Base-by-base conservation (phyloP, 2,113 vertebrate genomes). In the Varanus komodoensis region DNA sequence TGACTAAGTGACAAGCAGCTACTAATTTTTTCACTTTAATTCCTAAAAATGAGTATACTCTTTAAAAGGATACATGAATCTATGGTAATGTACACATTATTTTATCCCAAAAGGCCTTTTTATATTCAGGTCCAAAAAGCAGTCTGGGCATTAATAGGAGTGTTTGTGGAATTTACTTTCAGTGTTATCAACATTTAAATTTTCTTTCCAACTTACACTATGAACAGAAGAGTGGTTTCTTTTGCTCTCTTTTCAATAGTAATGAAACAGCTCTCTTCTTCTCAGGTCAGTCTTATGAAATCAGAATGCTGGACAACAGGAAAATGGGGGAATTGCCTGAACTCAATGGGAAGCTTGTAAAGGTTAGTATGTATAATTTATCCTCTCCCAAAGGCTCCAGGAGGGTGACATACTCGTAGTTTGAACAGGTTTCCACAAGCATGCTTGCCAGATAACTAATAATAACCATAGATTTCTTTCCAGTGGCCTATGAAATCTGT, bases 231-330 rank as follows among this genome's bases (percentile, higher is more conserved):
- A 73, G 19, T 50, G 21, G 12, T 27, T 3, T 75, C 32, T 14
- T 77, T 57, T 44, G 38, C 38, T 44, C 38, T 44, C 38, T 79
- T 71, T 44, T 67, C 11, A n/a, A 50, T 71, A 27, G 15, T 85
- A 89, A 89, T 6, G 21, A 57, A 25, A 71, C 14, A 21, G n/a
- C 57, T 32, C 71, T 21, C 67, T 54, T 82, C 93, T 94, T 90
- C 71, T 92, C 97, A 99, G 99, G 99, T 38, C 99, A 99, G 85
- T 99, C 99, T 93, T 99, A 99, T 78, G 99, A 99, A 98, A 99
- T 99, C 93, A 97, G 99, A 95, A 99, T 99, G 99, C 97, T 99
- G 97, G 99, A 99, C 96, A 99, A 99, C 97, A 97, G 98, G 93
- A 99, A 99, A 88, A 98, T 99, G 1, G 99, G 98, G 92, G 99